Percentiles rank a stretch among this genome's conserved stretches.
Conservation (phyloP, 2,113 vertebrate genomes). For the Chiloscyllium plagiosum region DNA sequence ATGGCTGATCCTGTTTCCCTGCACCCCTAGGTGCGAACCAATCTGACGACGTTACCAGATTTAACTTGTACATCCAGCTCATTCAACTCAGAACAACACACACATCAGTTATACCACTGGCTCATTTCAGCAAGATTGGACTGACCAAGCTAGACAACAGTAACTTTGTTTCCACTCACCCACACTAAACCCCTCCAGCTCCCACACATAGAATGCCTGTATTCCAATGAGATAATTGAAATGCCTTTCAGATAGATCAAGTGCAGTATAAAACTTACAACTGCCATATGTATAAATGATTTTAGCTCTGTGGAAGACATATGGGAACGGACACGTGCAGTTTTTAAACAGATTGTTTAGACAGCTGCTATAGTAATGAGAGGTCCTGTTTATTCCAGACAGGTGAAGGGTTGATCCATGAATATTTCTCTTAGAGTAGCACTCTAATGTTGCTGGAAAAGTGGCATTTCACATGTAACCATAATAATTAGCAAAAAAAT, state of each 20-base stretch:
- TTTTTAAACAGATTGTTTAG: neutral
- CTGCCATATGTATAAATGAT: neutral
- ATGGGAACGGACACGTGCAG: neutral
- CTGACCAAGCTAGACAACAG: slow-evolving; percentile 9
- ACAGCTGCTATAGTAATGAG: neutral
- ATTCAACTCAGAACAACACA: neutral
- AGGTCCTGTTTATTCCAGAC: neutral
- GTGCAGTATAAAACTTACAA: neutral
- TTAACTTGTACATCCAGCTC: neutral
- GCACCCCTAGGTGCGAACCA: neutral
- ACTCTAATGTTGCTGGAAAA: neutral
- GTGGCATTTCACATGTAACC: neutral
- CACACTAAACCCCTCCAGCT: neutral
- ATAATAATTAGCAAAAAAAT: neutral
- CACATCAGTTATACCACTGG: neutral
- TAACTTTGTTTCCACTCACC: neutral
- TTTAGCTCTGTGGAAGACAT: neutral
- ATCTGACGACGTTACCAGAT: neutral
- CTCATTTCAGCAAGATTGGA: neutral
- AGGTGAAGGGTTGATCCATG: neutral
- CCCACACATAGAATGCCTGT: slow-evolving; percentile 17
- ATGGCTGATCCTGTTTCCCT: neutral
- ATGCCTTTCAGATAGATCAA: slow-evolving; percentile 20
- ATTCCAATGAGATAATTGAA: slow-evolving; percentile 10
- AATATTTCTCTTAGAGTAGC: neutral